phyloP scores from a whole-genome alignment of 2,888 invertebrate genomes.

The Nomada goodeniana region DNA sequence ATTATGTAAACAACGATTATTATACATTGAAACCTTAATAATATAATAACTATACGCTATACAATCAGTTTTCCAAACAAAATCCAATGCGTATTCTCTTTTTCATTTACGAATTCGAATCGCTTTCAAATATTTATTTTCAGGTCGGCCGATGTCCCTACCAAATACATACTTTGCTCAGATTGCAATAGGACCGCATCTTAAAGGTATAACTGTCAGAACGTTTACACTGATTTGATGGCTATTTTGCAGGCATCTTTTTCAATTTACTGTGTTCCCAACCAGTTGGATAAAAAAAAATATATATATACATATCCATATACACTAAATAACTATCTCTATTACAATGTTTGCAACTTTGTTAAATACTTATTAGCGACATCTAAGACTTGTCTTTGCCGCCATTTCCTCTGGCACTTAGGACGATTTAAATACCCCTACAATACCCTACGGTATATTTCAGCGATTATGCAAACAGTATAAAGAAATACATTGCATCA shows the following conservation, averaged over 20 bases:
- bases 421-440: constrained; percentile 30
- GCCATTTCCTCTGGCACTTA: constrained; percentile 31
- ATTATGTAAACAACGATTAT: neutral
- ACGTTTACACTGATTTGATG: too few relatives aligned
- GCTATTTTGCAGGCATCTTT: too few relatives aligned
- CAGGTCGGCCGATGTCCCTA: too few relatives aligned
- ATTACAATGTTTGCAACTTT: constrained; percentile 7
- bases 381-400: constrained; percentile 46
- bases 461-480: neutral
- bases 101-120: neutral
- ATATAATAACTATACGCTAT: neutral
- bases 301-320: too few relatives aligned
- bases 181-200: neutral
- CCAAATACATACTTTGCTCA: neutral
- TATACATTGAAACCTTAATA: neutral
- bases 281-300: neutral
- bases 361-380: constrained; percentile 38
- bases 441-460: too few relatives aligned
- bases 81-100: neutral
- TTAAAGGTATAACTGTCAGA: neutral
- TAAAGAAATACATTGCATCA: neutral
- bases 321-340: neutral
- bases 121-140: constrained; percentile 13
- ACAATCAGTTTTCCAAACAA: neutral
- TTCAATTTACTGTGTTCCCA: too few relatives aligned